A percentile compares a stretch with the other conserved stretches of the same genome.
phyloP scores from a whole-genome alignment of 2,888 invertebrate genomes.

The Callimorpha dominula region DNA sequence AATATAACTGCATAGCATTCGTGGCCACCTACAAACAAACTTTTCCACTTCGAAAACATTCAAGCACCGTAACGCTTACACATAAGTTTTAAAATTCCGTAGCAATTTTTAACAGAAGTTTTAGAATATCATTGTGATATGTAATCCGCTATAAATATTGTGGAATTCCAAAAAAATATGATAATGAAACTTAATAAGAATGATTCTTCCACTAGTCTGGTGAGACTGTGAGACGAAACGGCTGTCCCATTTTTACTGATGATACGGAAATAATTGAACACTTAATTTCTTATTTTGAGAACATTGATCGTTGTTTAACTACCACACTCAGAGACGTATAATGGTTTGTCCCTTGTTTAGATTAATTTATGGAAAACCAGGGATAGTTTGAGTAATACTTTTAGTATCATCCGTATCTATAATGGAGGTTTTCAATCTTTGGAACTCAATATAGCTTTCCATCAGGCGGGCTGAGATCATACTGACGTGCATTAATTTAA shows the following conservation, averaged over 20 bases:
- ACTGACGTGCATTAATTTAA: too few relatives aligned
- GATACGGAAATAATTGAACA: slow-evolving; percentile 1
- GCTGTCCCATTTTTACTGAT: slow-evolving; percentile 1
- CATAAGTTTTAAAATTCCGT: slow-evolving; percentile 37
- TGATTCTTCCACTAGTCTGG: slow-evolving; percentile 31
- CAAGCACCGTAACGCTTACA: slow-evolving; percentile 9
- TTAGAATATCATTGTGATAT: slow-evolving; percentile 43
- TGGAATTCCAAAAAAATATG: slow-evolving; percentile 62
- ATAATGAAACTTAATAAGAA: slow-evolving; percentile 57
- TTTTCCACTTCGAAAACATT: slow-evolving; percentile 2
- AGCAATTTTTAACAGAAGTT: background rate
- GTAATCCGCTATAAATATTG: slow-evolving; percentile 57
- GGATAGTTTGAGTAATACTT: background rate
- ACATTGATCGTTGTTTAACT: background rate
- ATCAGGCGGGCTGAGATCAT: too few relatives aligned
- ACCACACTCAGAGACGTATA: background rate
- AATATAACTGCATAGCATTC: slow-evolving; percentile 54
- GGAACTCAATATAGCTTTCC: too few relatives aligned
- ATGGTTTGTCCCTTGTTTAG: background rate
- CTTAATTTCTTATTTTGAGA: slow-evolving; percentile 3
- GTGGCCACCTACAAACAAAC: slow-evolving; percentile 53
- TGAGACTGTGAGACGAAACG: slow-evolving; percentile 18
- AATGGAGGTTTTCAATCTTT: background rate
- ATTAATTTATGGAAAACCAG: background rate
- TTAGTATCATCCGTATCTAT: background rate